Base-by-base conservation (phyloP, 2,113 vertebrate genomes). In the Sceloporus undulatus region DNA sequence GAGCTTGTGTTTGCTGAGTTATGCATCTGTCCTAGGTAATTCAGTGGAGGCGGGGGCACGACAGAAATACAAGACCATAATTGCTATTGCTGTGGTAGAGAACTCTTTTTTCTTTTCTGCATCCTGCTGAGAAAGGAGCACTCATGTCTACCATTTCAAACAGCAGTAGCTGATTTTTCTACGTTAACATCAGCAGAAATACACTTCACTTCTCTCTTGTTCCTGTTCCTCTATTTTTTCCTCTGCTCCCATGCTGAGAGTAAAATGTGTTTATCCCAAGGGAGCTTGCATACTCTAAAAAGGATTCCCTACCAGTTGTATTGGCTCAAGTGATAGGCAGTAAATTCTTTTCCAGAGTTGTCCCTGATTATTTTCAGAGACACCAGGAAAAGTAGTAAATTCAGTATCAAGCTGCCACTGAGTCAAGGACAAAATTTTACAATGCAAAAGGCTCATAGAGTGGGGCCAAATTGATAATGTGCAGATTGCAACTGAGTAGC, bases 131-230 rank as follows among this genome's bases (percentile, higher is more conserved):
- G 85, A 68, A 42, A 86, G 29, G 29, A 78, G 19, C 42, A 59
- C 27, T 86, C 59, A 34, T 9, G n/a, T 52, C 75, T 68, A 78
- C 85, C 75, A 79, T 52, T 77, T 78, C 59, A 42, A 77, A 48
- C 74, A 86, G 75, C 10, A 19, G 40, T 66, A 66, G 56, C 19
- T 78, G 16, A 34, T 65, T 38, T 56, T 34, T 59, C 38, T 75
- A 11, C 27, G 4, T 68, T 86, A 66, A 68, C 75, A n/a, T 78
- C 75, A 86, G 27, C 18, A 78, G 27, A 86, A 86, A 86, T 68
- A 5, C 75, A 68, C 42, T 68, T n/a, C 18, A n/a, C 4, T n/a
- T 52, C n/a, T 84, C 5, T 68, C 42, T 40, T 78, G 75, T 56
- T 77, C 56, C 19, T 84, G 9, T 84, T 54, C 27, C 42, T n/a